Percentiles rank a stretch among this genome's conserved stretches.
These are phyloP conservation scores for Parthenolecanium corni DNA, from an alignment of 2,888 invertebrate genomes.

Conservation along the genomic window DNA sequence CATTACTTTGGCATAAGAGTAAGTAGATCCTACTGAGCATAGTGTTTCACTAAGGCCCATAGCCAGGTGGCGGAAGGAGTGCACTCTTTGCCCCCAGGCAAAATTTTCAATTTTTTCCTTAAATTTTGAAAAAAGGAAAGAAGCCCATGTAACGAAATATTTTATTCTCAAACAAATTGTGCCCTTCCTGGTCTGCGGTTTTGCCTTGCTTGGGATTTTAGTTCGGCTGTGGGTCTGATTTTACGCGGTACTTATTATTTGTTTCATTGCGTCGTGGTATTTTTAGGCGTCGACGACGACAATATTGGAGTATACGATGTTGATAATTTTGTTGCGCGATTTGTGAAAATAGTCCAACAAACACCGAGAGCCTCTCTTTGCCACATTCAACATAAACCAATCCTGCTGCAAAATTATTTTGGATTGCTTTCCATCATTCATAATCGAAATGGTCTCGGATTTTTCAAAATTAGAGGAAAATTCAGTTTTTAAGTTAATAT, in stretches of 20 bases:
- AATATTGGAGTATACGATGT: conserved; percentile 45
- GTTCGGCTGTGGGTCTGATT: too few species aligned
- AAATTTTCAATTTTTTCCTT: too few species aligned
- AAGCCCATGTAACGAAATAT: too few species aligned
- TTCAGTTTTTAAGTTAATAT: conserved; percentile 71
- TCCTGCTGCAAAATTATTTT: conserved; percentile 67
- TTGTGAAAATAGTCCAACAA: conserved; percentile 45
- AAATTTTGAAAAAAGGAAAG: too few species aligned
- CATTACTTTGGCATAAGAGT: conserved; percentile 63
- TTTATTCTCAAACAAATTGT: background rate
- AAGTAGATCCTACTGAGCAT: too few species aligned
- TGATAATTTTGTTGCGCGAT: conserved; percentile 48
- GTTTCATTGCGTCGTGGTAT: background rate
- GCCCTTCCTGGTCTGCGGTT: background rate
- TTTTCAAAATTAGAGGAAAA: conserved; percentile 75
- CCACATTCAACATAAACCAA: conserved; percentile 53
- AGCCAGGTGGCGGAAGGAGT: too few species aligned
- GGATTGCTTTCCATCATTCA: conserved; percentile 67
- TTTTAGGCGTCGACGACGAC: conserved; percentile 34
- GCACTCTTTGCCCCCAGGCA: too few species aligned
- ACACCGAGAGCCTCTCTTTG: conserved; percentile 40
- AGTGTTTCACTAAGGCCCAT: too few species aligned
- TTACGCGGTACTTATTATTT: background rate
- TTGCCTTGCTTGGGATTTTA: background rate
- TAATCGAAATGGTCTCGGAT: conserved; percentile 71